Base-by-base conservation (phyloP, 2,797 vertebrate species). In the Gallirallus australis region DNA sequence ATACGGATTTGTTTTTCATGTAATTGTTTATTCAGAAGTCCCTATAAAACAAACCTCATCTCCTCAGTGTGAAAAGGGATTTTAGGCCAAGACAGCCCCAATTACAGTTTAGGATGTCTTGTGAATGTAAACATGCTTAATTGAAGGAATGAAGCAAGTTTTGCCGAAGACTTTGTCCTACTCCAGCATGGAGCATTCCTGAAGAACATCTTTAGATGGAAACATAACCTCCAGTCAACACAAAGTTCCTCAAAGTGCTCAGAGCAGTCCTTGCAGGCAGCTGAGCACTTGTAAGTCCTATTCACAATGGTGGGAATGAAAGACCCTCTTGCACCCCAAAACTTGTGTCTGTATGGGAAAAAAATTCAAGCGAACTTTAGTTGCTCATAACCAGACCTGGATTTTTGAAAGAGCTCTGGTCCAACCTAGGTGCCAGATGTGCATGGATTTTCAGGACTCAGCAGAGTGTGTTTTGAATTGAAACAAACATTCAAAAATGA, bases 91-190 rank as follows among this genome's bases (percentile, higher is more conserved):
- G 68, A 71, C 48, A 86, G 68, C 10, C 24, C 7, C 31, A 81
- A 24, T 84, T 73, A 86, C 64, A 78, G 31, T 78, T 84, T 65
- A 89, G 45, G 27, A 93, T 87, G 47, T 79, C 86, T 80, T 77
- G 13, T 50, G 92, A 71, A 75, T 92, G 86, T 95, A 92, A 95
- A 95, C 85, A 89, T 53, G 35, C 40, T 82, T 77, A 37, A 86
- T 20, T 71, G 70, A 89, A 94, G 68, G 54, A 87, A 82, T 48
- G 15, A 65, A 78, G 65, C 21, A 21, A 33, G 27, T 90, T 95
- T 95, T 87, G 54, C 35, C 77, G 60, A 93, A 71, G 78, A 45
- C 24, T 76, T 45, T 66, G 42, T 87, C 75, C 35, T 82, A 25
- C 23, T 91, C 59, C 79, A 66, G 17, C 61, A 69, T 50, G 27